These are phyloP conservation scores for Hippotragus niger DNA, from an alignment of 2,113 vertebrate genomes.

Conservation along the genomic window DNA sequence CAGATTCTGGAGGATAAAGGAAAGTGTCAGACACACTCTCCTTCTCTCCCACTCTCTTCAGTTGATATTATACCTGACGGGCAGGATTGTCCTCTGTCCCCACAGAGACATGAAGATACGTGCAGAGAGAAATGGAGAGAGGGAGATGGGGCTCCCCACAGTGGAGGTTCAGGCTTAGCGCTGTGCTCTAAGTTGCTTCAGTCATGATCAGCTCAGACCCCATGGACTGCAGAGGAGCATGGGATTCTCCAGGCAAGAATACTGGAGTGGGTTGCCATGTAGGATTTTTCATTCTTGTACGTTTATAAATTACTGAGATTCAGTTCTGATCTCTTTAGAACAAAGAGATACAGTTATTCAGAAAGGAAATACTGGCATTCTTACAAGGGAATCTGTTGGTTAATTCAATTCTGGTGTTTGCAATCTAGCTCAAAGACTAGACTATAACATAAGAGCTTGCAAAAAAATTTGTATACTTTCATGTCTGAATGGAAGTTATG, in stretches of 20 bases:
- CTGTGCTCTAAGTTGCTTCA: neutral
- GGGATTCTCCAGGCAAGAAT: neutral
- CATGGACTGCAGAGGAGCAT: neutral
- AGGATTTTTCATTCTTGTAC: neutral
- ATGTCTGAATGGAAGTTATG: neutral
- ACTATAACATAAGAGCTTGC: neutral
- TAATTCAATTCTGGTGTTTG: neutral
- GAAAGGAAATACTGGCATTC: neutral
- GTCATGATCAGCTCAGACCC: neutral
- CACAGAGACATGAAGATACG: neutral
- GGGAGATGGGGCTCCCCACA: neutral
- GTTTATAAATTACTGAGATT: neutral
- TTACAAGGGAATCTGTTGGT: neutral
- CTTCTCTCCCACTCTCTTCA: neutral
- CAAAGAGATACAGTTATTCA: neutral
- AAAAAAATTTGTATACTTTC: neutral
- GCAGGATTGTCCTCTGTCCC: neutral
- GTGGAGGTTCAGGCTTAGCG: neutral
- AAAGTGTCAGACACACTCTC: neutral
- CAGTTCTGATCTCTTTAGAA: neutral
- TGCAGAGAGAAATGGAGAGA: neutral
- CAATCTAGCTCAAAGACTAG: neutral
- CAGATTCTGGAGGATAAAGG: neutral
- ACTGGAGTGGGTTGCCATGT: neutral
- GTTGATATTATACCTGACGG: too few relatives aligned